Percentiles rank a stretch among this genome's conserved stretches.
Conservation (phyloP, 2,888 invertebrate genomes). For the Prosopocoilus inquinatus region DNA sequence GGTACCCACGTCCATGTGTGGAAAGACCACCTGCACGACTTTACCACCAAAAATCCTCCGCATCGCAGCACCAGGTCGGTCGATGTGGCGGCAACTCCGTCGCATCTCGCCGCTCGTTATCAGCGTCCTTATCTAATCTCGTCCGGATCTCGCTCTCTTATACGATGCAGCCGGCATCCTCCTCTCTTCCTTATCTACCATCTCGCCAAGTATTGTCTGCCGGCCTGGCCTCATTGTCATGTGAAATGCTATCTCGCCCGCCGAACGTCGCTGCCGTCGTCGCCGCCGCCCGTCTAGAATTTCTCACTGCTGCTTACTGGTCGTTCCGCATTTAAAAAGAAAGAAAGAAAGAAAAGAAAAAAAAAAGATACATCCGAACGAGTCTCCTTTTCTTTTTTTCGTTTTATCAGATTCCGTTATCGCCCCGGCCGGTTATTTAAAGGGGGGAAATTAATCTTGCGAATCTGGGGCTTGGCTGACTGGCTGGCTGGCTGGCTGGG, state of each 20-base stretch:
- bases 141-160: conserved; percentile 20
- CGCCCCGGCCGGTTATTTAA: too few relatives aligned
- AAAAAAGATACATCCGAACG: conserved; percentile 7
- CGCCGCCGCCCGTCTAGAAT: conserved; percentile 6
- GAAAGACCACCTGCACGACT: neutral
- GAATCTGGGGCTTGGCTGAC: too few relatives aligned
- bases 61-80: neutral
- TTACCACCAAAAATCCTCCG: neutral
- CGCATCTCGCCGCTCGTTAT: neutral
- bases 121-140: conserved; percentile 10
- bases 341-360: neutral
- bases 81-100: neutral
- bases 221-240: conserved; percentile 26
- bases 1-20: too few relatives aligned
- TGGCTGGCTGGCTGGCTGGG: too few relatives aligned
- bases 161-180: conserved; percentile 25
- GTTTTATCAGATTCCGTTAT: too few relatives aligned
- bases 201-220: conserved; percentile 26
- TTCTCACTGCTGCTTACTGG: conserved; percentile 14
- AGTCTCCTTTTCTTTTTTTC: too few relatives aligned
- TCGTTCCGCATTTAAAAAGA: neutral
- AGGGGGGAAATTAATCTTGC: too few relatives aligned
- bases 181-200: conserved; percentile 23
- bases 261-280: neutral
- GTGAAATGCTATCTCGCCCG: conserved; percentile 18